Base-by-base conservation (phyloP, 1,140 invertebrate species). In the Drosophila auraria region DNA sequence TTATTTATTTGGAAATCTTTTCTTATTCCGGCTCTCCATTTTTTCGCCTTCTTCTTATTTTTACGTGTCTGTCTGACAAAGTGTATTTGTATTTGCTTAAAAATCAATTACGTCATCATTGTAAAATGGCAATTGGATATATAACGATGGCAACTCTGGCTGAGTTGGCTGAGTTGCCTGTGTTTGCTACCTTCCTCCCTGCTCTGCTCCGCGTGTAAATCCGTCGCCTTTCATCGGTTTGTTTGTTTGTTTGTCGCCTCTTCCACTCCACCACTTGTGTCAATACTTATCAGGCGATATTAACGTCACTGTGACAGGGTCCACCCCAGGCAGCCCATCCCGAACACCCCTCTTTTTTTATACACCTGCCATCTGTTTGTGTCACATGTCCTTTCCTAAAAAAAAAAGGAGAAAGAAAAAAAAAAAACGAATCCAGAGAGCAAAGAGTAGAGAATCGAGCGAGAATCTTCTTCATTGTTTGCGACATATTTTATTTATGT, bases 91-190 rank as follows among this genome's bases (percentile, higher is more conserved):
- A 86, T 90, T 90, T 90, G 82, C 86, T 91, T 90, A 90, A 90
- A 90, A 90, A 90, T 90, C 86, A 90, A 90, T 90, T 90, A 90
- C 82, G 87, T 90, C 86, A 90, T 90, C 87, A 90, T 90, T 90
- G 86, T 90, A 68, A 91, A 82, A 82, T 82, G 86, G 61, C 86
- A 90, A 91, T 90, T 86, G 86, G 47, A 72, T 72, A 45, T 66
- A 71, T 82, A 73, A 50, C 63, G 49, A 63, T 57, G 47, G 68
- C 66, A 68, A 61, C 57, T 51, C 54, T 47, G 63, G n/a, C 42
- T 38, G 53, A 36, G 33, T 33, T 9, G 33, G 33, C 33, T 9
- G 30, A 33, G 33, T 33, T 33, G 33, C 3, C 27, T 5, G 27
- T 3, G 27, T 27, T 27, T 3, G 33, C 33, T 36, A 9, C 9